Evolutionary conservation across 1,140 invertebrate species (phyloP).

Genomic region (Magallana angulata): DNA sequence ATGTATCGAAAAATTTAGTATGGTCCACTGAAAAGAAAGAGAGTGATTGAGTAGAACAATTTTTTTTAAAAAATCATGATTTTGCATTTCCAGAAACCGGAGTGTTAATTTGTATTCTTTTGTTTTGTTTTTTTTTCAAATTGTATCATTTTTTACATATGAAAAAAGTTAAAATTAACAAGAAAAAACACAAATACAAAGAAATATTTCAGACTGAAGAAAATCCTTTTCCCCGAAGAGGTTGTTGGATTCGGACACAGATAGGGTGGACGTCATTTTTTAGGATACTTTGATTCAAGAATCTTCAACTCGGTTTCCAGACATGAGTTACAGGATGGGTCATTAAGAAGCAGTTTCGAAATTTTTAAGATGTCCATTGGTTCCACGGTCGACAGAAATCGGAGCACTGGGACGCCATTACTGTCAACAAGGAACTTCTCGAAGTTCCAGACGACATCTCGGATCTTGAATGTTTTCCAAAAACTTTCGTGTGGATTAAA

Average conservation of each 20-base stretch:
- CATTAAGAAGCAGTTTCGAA: background rate
- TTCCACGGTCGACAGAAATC: conserved; percentile 61
- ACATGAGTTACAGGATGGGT: background rate
- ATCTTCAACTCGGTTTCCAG: background rate
- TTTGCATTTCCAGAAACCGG: no score
- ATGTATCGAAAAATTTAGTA: no score
- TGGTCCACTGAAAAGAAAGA: no score
- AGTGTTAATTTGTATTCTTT: no score
- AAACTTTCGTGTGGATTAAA: conserved; percentile 66
- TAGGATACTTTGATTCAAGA: conserved; percentile 14
- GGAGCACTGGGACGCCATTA: conserved; percentile 72
- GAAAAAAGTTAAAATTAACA: no score
- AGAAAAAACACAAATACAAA: no score
- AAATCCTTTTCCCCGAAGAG: no score
- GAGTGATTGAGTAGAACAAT: no score
- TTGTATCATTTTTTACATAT: no score
- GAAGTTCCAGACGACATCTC: conserved; percentile 83
- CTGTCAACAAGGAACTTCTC: conserved; percentile 82
- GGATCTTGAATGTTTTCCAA: conserved; percentile 74
- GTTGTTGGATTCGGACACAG: background rate
- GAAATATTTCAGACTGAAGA: no score
- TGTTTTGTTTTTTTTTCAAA: no score
- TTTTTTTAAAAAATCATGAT: no score
- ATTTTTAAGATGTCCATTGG: conserved; percentile 57
- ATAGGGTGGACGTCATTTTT: background rate